A percentile compares a stretch with the other conserved stretches of the same genome.
Conservation (phyloP, 1,140 invertebrate genomes). For the Fopius arisanus region DNA sequence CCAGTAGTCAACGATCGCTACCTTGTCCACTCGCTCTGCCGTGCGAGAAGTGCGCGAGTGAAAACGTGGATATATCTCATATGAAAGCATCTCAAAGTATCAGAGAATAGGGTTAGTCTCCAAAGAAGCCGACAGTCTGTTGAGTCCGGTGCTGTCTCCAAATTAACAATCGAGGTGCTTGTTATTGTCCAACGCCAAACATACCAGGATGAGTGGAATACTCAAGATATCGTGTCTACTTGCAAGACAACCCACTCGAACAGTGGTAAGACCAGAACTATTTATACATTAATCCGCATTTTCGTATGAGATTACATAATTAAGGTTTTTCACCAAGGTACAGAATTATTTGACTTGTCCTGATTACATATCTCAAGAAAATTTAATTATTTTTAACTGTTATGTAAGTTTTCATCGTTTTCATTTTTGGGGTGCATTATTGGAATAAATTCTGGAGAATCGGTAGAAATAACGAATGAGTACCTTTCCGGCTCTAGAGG, state of each 20-base stretch:
- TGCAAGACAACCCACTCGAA: conserved; percentile 41
- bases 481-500: too few relatives aligned
- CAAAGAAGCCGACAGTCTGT: neutral
- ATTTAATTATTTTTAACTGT: too few relatives aligned
- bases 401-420: too few relatives aligned
- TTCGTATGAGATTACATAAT: conserved; percentile 47
- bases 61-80: conserved; percentile 18
- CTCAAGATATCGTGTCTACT: conserved; percentile 53
- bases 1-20: conserved; percentile 38
- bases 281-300: conserved; percentile 16
- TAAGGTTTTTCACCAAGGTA: neutral
- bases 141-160: neutral
- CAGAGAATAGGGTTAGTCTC: neutral
- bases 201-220: conserved; percentile 49
- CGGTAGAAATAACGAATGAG: too few relatives aligned
- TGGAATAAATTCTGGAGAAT: too few relatives aligned
- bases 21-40: conserved; percentile 36
- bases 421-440: too few relatives aligned
- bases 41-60: conserved; percentile 55
- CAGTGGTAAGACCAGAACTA: conserved; percentile 45
- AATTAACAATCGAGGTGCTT: neutral
- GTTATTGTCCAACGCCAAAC: neutral
- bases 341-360: too few relatives aligned
- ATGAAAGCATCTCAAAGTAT: conserved; percentile 2
- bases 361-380: too few relatives aligned